These are phyloP conservation scores for Xyliphius kryptos DNA, from an alignment of 2,113 vertebrate species.

Conservation along the genomic window DNA sequence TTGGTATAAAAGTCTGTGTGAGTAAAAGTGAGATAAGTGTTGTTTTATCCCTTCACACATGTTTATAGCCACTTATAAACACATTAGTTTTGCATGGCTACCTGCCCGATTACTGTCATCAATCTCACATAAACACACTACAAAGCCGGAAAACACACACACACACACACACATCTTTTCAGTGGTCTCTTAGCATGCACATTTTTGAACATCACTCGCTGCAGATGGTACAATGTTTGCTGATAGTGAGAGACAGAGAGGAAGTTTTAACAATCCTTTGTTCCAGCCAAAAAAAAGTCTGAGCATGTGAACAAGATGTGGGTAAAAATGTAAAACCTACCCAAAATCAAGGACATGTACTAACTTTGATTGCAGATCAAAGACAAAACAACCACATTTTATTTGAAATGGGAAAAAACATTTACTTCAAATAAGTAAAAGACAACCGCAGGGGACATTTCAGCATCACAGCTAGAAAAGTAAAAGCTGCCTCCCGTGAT, in stretches of 20 bases:
- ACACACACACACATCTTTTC: no score
- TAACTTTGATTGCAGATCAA: no score
- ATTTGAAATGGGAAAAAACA: no score
- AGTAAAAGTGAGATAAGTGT: not conserved
- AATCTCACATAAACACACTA: conserved; percentile 24
- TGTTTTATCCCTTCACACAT: conserved; percentile 15
- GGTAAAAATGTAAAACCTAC: not conserved
- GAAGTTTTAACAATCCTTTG: conserved; percentile 13
- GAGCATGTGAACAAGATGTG: not conserved
- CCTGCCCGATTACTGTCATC: conserved; percentile 31
- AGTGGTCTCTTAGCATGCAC: conserved; percentile 1
- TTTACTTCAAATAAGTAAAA: no score
- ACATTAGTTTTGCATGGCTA: conserved; percentile 31
- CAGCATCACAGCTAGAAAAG: no score
- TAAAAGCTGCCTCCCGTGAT: no score
- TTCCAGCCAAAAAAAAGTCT: conserved; percentile 2
- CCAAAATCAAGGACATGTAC: not conserved
- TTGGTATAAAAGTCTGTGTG: not conserved
- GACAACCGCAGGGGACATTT: no score
- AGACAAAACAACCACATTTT: no score
- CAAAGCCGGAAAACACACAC: conserved; percentile 2
- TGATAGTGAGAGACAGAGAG: not conserved
- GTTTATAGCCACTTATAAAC: conserved; percentile 26
- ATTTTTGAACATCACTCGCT: not conserved
- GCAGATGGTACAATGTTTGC: conserved; percentile 18